These are phyloP conservation scores for Melinaea menophilus DNA, from an alignment of 2,888 invertebrate species.

Conservation along the genomic window DNA sequence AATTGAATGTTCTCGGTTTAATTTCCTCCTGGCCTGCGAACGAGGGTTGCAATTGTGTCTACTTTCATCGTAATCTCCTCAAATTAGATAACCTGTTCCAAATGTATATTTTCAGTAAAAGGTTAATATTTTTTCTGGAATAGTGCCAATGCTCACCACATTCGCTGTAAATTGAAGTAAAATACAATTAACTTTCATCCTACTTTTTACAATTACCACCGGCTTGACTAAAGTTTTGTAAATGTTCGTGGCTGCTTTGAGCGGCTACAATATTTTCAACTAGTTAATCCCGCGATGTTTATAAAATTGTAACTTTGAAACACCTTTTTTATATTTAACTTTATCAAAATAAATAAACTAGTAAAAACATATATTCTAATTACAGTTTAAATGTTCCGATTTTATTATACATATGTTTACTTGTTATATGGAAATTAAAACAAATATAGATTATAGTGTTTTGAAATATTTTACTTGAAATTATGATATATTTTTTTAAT, in stretches of 20 bases:
- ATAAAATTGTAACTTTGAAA: background rate
- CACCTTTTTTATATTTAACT: no score
- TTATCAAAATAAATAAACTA: no score
- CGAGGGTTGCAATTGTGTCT: constrained; percentile 19
- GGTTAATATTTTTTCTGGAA: constrained; percentile 29
- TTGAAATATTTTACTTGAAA: no score
- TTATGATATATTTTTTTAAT: no score
- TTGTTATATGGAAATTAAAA: no score
- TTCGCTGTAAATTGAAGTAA: constrained; percentile 23
- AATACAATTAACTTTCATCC: constrained; percentile 32
- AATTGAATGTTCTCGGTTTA: constrained; percentile 17
- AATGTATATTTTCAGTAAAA: constrained; percentile 22
- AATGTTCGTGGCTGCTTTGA: constrained; percentile 24
- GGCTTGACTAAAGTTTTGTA: constrained; percentile 20
- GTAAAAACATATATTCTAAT: no score
- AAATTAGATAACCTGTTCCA: constrained; percentile 25
- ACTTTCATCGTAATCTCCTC: constrained; percentile 24
- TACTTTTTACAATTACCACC: constrained; percentile 28
- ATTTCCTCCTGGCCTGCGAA: constrained; percentile 15
- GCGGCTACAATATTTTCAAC: constrained; percentile 19
- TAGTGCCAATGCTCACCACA: constrained; percentile 27
- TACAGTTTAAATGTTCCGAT: no score
- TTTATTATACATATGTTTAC: no score
- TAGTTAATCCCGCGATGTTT: constrained; percentile 1
- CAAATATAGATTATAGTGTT: no score